Percentiles rank a stretch among this genome's conserved stretches.
Conservation (phyloP, 2,113 vertebrate genomes). For the cattle (Bos taurus) region ARS-UCD2.0 NC_037352.1:7196501-7197000, state of each 20-base stretch:
- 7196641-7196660: not conserved
- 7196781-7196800: slow-evolving; percentile 80
- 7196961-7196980: not conserved
- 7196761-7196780: slow-evolving; percentile 68
- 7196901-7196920: slow-evolving; percentile 80
- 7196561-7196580: not conserved
- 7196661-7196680: not conserved
- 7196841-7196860: slow-evolving; percentile 76
- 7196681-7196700: slow-evolving; percentile 57
- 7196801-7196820: slow-evolving; percentile 72
- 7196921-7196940: slow-evolving; percentile 70
- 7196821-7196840: slow-evolving; percentile 76
- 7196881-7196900: slow-evolving; percentile 74
- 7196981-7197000: not conserved
- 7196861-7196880: slow-evolving; percentile 70
- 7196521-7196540: not conserved
- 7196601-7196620: not conserved
- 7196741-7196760: slow-evolving; percentile 73
- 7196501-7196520: not conserved
- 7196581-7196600: not conserved
- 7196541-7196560: not conserved
- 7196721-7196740: slow-evolving; percentile 74
- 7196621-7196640: not conserved
- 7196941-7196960: slow-evolving; percentile 55
- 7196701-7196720: slow-evolving; percentile 61